Evolutionary conservation across 2,113 vertebrate species (phyloP), one percentile per base, ranked within the genome.

Genomic region (Toxotes chatareus): DNA sequence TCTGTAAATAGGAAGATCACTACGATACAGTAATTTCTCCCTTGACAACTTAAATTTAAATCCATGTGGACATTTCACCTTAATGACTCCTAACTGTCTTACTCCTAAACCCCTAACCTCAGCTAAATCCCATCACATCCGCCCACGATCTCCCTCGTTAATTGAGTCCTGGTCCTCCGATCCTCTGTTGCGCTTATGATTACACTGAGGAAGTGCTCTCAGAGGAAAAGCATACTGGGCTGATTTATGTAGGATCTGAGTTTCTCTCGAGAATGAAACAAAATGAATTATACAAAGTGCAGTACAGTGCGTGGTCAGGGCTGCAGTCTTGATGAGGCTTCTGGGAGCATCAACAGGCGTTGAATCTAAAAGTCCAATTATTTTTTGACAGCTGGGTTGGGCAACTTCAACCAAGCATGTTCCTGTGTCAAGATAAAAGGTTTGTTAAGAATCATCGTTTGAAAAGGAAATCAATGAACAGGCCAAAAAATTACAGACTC

Each of bases 331-430:
- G 42, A 81, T 71, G 27, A 80, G 64, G 49, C 76, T 12, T 60
- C 73, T 34, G 65, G 72, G 61, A 75, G 38, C 16, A 27, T 3
- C 38, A 74, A 40, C 34, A 64, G 36, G 66, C 23, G 13, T 47
- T 75, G 34, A 82, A 81, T 79, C 44, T 51, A 23, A 76, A 80
- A 72, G 42, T 84, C 40, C 71, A 78, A 64, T 80, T 82, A 63
- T 62, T 61, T 78, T 85, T 38, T 59, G 72, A 62, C 63, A 84
- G 60, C 34, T 7, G 51, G 10, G 1, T 59, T 57, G 65, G 46
- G 46, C n/a, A 10, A 40, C 56, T 19, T 70, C 27, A 49, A 31
- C 3, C 27, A 32, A 13, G 31, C 46, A 42, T 42, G 65, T 56
- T 61, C 11, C n/a, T 70, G 34, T 38, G 10, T 44, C 55, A 67